phyloP scores from a whole-genome alignment of 2,113 vertebrate species.

The Taxidea taxus region DNA sequence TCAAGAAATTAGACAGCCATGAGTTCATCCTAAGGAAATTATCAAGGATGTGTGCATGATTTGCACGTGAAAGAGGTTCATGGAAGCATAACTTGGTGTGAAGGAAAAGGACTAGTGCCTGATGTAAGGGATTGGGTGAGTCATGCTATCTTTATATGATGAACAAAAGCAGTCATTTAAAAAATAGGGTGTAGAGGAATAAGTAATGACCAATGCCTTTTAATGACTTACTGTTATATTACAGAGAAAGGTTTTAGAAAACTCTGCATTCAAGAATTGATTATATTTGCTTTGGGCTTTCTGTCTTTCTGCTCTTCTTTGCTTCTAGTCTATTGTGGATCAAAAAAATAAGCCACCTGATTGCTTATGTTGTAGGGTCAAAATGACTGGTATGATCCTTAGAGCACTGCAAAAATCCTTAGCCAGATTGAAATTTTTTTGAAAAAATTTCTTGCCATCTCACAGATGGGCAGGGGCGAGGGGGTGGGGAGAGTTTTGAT shows the following conservation, averaged over 20 bases:
- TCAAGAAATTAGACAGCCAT: background rate
- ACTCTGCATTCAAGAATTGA: background rate
- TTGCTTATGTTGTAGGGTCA: background rate
- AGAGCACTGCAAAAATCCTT: background rate
- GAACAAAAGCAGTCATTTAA: background rate
- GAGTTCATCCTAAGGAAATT: background rate
- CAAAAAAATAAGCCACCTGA: background rate
- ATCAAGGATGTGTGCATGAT: background rate
- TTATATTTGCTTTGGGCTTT: background rate
- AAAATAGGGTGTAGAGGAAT: background rate
- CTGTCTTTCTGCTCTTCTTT: background rate
- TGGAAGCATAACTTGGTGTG: background rate
- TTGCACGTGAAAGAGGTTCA: background rate
- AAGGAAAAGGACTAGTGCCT: background rate
- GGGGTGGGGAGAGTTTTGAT: background rate
- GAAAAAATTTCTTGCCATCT: background rate
- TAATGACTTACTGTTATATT: background rate
- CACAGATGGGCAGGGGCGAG: no score
- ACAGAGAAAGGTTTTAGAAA: background rate
- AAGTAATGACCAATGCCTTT: background rate
- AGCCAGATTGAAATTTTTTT: background rate
- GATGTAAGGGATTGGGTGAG: background rate
- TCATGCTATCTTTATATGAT: background rate
- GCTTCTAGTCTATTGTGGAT: background rate
- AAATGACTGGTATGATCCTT: background rate